A percentile compares a stretch with the other conserved stretches of the same genome.
These are phyloP conservation scores for Rhingia campestris DNA, from an alignment of 2,888 invertebrate genomes.

Conservation along the genomic window DNA sequence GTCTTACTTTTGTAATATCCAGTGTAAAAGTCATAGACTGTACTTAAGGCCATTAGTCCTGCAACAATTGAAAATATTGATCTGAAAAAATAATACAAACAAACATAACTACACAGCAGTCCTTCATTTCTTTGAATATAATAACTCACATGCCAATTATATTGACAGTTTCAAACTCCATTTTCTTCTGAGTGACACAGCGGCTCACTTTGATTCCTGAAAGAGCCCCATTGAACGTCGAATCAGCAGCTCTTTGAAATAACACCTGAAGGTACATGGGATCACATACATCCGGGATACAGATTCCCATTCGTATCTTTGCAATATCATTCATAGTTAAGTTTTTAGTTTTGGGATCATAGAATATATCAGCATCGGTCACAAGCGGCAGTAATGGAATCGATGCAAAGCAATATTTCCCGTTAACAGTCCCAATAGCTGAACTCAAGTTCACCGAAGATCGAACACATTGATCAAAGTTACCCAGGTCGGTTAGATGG, in stretches of 20 bases:
- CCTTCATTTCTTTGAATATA: not conserved
- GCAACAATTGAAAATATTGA: slow-evolving; percentile 26
- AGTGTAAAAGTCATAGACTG: slow-evolving; percentile 13
- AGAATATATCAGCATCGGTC: not conserved
- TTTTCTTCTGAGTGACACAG: not conserved
- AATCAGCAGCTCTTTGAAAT: slow-evolving; percentile 17
- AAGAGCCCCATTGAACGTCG: slow-evolving; percentile 30
- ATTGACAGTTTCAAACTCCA: not conserved
- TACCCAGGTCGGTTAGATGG: slow-evolving; percentile 77
- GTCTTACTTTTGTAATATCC: slow-evolving; percentile 5
- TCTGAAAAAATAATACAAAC: not conserved
- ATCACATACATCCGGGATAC: slow-evolving; percentile 69
- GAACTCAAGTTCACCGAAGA: not conserved
- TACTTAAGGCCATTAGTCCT: slow-evolving; percentile 13
- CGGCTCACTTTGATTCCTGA: not conserved
- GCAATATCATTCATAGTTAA: not conserved
- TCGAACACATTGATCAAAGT: slow-evolving; percentile 78
- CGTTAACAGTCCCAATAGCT: slow-evolving; percentile 72
- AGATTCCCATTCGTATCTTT: slow-evolving; percentile 50
- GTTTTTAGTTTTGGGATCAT: not conserved
- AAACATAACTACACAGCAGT: no score
- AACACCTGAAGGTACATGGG: slow-evolving; percentile 18
- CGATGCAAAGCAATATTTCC: slow-evolving; percentile 77
- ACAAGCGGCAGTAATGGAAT: slow-evolving; percentile 26
- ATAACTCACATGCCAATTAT: slow-evolving; percentile 35